These are phyloP conservation scores for Ahaetulla prasina DNA, from an alignment of 2,113 vertebrate genomes.

Conservation along the genomic window DNA sequence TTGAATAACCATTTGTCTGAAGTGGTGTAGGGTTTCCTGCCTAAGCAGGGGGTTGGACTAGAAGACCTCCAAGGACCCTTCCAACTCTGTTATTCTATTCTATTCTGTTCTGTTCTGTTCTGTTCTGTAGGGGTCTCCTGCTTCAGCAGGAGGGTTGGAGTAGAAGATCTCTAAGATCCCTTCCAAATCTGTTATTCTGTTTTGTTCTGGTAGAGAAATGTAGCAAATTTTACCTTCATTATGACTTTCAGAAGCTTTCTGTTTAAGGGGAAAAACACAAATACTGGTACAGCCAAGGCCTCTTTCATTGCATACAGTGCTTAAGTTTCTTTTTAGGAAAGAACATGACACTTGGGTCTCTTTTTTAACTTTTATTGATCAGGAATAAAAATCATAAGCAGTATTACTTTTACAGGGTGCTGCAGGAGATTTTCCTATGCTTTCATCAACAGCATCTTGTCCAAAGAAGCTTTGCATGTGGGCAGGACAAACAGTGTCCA, in stretches of 20 bases:
- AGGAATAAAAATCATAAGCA: background rate
- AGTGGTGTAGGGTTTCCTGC: too few species aligned
- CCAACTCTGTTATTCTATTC: too few species aligned
- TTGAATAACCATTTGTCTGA: too few species aligned
- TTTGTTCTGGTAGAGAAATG: background rate
- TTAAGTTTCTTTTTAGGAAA: background rate
- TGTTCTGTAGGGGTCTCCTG: too few species aligned
- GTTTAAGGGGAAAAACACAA: background rate
- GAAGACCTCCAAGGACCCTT: too few species aligned
- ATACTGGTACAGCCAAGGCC: background rate
- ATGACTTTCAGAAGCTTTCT: background rate
- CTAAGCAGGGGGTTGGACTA: too few species aligned
- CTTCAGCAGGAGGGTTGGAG: too few species aligned
- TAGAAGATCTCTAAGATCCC: background rate
- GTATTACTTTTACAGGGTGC: conserved; percentile 25
- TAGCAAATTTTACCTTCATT: background rate
- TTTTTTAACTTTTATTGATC: background rate
- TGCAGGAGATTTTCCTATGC: background rate
- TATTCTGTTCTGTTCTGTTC: too few species aligned
- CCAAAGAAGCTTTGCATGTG: background rate
- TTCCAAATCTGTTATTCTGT: background rate
- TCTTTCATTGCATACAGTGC: background rate
- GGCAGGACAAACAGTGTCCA: background rate
- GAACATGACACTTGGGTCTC: background rate
- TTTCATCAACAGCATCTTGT: background rate